These are phyloP conservation scores for Pandion haliaetus DNA, from an alignment of 2,113 vertebrate species.

Conservation along the genomic window DNA sequence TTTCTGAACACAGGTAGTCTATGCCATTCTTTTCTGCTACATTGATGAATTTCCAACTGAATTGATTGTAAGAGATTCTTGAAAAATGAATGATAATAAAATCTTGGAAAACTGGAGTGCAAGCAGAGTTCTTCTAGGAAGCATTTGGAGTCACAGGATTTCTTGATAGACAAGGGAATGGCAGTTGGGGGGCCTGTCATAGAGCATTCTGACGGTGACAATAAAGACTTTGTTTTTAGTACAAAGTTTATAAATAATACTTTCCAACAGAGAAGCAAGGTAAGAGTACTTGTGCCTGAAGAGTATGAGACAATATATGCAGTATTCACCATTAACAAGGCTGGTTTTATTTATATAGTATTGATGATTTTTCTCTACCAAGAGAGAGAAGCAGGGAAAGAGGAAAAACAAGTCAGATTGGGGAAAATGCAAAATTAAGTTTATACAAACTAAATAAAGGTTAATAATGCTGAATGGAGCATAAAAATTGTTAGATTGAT, in stretches of 20 bases:
- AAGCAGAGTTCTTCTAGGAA: not conserved
- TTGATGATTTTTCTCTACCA: not conserved
- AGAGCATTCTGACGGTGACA: not conserved
- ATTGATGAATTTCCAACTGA: not conserved
- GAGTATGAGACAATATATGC: not conserved
- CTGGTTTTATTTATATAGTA: not conserved
- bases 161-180: not conserved
- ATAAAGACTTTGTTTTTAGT: not conserved
- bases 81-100: not conserved
- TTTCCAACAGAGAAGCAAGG: not conserved
- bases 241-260: not conserved
- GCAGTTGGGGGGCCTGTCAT: rapidly evolving
- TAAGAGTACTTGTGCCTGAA: not conserved
- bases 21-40: not conserved
- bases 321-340: not conserved
- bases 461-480: not conserved
- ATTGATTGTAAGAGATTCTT: not conserved
- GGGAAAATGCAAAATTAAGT: not conserved
- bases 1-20: not conserved
- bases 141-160: not conserved
- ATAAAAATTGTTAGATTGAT: not conserved
- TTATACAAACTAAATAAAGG: not conserved
- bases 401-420: not conserved
- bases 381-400: not conserved
- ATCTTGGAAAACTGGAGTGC: not conserved